These are phyloP conservation scores for Bufo gargarizans DNA, from an alignment of 2,113 vertebrate species.

Conservation along the genomic window DNA sequence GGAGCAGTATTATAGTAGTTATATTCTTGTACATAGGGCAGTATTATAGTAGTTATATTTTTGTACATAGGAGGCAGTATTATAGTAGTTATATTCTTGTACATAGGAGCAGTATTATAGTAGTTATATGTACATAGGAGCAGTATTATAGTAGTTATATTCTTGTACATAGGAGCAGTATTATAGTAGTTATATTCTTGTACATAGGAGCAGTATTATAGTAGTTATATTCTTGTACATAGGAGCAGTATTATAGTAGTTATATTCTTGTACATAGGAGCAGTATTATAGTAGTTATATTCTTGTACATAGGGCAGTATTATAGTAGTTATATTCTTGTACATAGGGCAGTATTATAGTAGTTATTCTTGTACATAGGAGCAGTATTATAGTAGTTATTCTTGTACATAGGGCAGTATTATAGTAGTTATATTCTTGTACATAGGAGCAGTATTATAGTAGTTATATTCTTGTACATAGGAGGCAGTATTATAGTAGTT, in stretches of 20 bases:
- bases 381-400: slow-evolving; percentile 4
- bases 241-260: not conserved
- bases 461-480: not conserved
- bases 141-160: not conserved
- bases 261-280: not conserved
- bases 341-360: not conserved
- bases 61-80: too few relatives aligned
- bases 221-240: not conserved
- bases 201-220: not conserved
- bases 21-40: not conserved
- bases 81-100: not conserved
- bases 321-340: slow-evolving; percentile 6
- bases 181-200: slow-evolving; percentile 1
- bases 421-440: slow-evolving; percentile 8
- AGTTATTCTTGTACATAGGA: not conserved
- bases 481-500: not conserved
- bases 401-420: not conserved
- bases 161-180: not conserved
- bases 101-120: not conserved
- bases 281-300: slow-evolving; percentile 12
- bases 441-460: not conserved
- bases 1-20: slow-evolving; percentile 1
- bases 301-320: not conserved
- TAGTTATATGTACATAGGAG: not conserved
- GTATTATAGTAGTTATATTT: too few relatives aligned